Base-by-base conservation (phyloP, 1,140 invertebrate species). In the Piezodorus guildinii region DNA sequence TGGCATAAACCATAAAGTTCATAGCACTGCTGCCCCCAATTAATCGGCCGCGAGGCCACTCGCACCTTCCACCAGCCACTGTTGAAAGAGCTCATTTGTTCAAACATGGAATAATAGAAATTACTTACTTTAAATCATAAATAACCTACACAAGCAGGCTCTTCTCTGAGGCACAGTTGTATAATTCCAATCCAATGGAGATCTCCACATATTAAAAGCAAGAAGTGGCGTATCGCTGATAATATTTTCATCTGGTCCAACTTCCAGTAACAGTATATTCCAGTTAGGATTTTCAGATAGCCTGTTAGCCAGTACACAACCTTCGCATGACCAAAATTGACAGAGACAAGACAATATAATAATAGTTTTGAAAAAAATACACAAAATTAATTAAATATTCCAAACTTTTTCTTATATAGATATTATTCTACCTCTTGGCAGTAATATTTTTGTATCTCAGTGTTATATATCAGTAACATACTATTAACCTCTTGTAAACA, bases 1-100 rank as follows among this genome's bases (percentile, higher is more conserved):
- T 76, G 0, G 92, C 81, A 68, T 94, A 94, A 45, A 91, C 78
- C 90, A 95, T 93, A 3, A 86, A 90, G 71, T 94, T 94, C 16
- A 93, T 74, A 5, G 84, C 82, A 68, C 88, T 90, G 3, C 82
- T 85, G 2, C 93, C 93, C 9, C 93, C 93, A 5, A 91, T 65
- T 2, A 68, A 64, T 70, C 77, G 82, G 3, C 83, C 84, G 56
- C 81, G 72, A 0, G 83, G 80, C 76, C 80, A 78, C 27, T 74
- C 77, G 68, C 83, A 85, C 43, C 74, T 71, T 70, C 58, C 62
- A 21, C 27, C 60, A 21, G 60, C 15, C 14, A 30, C 60, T 49
- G 52, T 23, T 49, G 46, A 21, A 3, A 49, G 21, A 49, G n/a
- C 16, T 19, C 46, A 19, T 49, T 49, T 19, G 46, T 49, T 49